Conservation (phyloP, 1,140 invertebrate species). For the Panonychus citri region DNA sequence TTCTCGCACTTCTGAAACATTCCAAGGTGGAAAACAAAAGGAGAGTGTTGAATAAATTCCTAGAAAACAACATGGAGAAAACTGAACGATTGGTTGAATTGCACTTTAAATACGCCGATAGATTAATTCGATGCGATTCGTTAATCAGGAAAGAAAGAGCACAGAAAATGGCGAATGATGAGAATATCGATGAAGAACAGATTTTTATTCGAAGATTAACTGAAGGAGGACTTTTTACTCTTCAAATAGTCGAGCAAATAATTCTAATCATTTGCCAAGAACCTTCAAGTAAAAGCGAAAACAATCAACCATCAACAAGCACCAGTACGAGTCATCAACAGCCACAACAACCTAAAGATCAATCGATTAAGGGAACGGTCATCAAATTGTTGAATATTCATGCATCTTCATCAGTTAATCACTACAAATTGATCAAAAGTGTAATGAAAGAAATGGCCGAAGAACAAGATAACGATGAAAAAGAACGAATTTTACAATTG, state of each 20-base stretch:
- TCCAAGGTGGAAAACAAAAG: slow-evolving; percentile 69
- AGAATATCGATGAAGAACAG: slow-evolving; percentile 42
- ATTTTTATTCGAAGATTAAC: slow-evolving; percentile 56
- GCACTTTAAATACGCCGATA: slow-evolving; percentile 91
- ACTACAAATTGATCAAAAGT: slow-evolving; percentile 5
- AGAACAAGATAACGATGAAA: slow-evolving; percentile 4
- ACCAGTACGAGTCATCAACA: neutral
- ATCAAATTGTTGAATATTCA: slow-evolving; percentile 6
- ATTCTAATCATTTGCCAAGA: slow-evolving; percentile 66
- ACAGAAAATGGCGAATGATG: slow-evolving; percentile 16
- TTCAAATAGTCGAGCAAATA: slow-evolving; percentile 86
- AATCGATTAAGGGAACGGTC: slow-evolving; percentile 5
- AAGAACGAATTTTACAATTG: slow-evolving; percentile 4
- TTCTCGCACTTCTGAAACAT: slow-evolving; percentile 74
- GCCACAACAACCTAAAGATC: neutral
- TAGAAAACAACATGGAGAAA: slow-evolving; percentile 95
- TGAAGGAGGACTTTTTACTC: slow-evolving; percentile 76
- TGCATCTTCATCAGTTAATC: slow-evolving; percentile 2
- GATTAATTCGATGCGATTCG: slow-evolving; percentile 64
- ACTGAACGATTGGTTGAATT: slow-evolving; percentile 84
- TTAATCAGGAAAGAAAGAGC: slow-evolving; percentile 36
- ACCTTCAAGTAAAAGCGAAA: neutral
- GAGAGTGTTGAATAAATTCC: slow-evolving; percentile 78
- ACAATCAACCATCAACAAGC: neutral
- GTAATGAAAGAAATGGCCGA: slow-evolving; percentile 6